These are phyloP conservation scores for Apoda limacodes DNA, from an alignment of 2,888 invertebrate species.

Conservation along the genomic window DNA sequence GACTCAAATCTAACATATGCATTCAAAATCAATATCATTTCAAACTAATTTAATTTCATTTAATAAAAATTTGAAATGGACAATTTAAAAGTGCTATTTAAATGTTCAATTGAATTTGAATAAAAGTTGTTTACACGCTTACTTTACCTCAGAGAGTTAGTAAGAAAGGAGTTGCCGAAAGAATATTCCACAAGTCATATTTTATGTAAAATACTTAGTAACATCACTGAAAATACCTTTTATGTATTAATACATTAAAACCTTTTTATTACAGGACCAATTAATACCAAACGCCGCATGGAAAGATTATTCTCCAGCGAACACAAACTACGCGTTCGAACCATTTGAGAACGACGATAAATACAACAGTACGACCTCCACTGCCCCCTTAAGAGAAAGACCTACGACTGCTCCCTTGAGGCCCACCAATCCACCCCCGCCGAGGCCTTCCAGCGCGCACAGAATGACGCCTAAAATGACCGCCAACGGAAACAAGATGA, in stretches of 20 bases:
- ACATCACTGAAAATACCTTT: background rate
- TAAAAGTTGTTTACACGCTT: too few species aligned
- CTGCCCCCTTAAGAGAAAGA: constrained; percentile 25
- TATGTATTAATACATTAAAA: background rate
- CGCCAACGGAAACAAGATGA: constrained; percentile 19
- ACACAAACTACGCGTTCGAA: constrained; percentile 92
- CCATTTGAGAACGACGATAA: constrained; percentile 88
- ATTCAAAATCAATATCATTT: too few species aligned
- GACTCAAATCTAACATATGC: too few species aligned
- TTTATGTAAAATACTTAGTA: too few species aligned
- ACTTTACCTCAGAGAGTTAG: too few species aligned
- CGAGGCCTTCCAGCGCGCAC: constrained; percentile 25
- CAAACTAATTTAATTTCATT: too few species aligned
- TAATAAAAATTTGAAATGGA: too few species aligned
- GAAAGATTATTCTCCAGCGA: constrained; percentile 87
- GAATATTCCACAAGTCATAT: too few species aligned
- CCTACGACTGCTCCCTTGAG: constrained; percentile 14
- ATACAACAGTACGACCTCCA: constrained; percentile 43
- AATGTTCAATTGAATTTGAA: too few species aligned
- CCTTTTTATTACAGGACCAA: constrained; percentile 72
- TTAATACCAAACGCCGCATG: constrained; percentile 87
- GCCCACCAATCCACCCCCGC: constrained; percentile 32
- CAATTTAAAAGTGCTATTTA: too few species aligned
- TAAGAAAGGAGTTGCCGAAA: too few species aligned
- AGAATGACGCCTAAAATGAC: constrained; percentile 18